Base-by-base conservation (phyloP, 2,888 invertebrate species). In the Drosophila paramelanica region DNA sequence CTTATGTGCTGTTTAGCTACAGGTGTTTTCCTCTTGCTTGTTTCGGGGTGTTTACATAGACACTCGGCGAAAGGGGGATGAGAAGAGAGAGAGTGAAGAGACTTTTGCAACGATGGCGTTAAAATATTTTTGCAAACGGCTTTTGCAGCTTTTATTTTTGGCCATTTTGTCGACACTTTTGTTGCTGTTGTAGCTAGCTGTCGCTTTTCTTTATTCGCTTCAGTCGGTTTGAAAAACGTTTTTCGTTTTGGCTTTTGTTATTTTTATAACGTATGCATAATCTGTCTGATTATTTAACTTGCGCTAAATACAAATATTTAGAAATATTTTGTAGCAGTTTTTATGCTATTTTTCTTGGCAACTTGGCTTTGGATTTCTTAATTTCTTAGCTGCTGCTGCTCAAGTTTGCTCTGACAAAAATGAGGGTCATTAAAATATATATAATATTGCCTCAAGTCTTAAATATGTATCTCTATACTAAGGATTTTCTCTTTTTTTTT, bases 221-320 rank as follows among this genome's bases (percentile, higher is more conserved):
- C 60, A 58, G 61, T 73, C 55, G 46, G 42, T 66, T 66, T 66
- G 38, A 65, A 59, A 59, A 65, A 42, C 57, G 67, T 66, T 52
- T 62, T 71, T 61, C 61, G 7, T 49, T 64, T 73, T 67, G 45
- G 59, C 67, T 70, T 75, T 81, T 79, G 67, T 74, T 83, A 73
- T 77, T 67, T 71, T 73, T 78, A 75, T 71, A 72, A 67, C 69
- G 73, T 73, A 77, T 82, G 79, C 81, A 82, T 88, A 86, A 88
- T 86, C 86, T 86, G 67, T 79, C 71, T 78, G 88, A 88, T 86
- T 86, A 88, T 86, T 86, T 88, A 86, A 88, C 88, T 84, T 88
- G 88, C 78, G 86, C 88, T 78, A 84, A 88, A 88, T 83, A 88
- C 77, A 88, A 88, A 88, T 86, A 86, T 85, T 85, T 85, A 62